Percentiles rank a stretch among this genome's conserved stretches.
Conservation (phyloP, 2,888 invertebrate genomes). For the Homarus gammarus region DNA sequence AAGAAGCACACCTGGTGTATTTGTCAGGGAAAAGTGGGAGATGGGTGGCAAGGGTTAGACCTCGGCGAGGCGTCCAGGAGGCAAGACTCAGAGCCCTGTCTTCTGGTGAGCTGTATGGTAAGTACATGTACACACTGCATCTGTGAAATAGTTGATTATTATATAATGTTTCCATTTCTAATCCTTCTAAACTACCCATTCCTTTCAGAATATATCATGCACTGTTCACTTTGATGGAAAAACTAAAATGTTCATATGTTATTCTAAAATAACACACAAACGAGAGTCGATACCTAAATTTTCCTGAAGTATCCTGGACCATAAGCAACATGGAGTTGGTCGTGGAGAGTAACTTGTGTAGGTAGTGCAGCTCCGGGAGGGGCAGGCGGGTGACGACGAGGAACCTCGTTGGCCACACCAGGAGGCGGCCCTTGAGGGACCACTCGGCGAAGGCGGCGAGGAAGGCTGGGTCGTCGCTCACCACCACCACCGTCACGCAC, state of each 20-base stretch:
- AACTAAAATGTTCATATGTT: not conserved
- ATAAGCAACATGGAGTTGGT: not conserved
- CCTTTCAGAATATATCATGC: not conserved
- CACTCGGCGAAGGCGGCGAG: no score
- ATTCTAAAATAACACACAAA: not conserved
- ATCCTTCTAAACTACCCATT: not conserved
- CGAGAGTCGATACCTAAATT: not conserved
- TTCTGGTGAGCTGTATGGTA: constrained; percentile 7
- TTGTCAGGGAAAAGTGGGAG: constrained; percentile 38
- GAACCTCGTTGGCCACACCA: no score
- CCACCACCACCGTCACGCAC: no score
- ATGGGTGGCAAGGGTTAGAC: not conserved
- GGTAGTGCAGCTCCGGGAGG: no score
- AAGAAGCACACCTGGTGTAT: not conserved
- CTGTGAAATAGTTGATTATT: not conserved
- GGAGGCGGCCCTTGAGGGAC: no score
- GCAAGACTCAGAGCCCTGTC: not conserved
- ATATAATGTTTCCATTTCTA: not conserved
- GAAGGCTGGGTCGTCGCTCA: no score
- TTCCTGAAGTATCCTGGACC: not conserved
- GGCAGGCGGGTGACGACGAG: no score
- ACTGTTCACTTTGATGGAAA: not conserved
- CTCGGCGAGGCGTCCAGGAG: not conserved
- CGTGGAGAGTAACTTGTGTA: not conserved
- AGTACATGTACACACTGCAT: constrained; percentile 4